phyloP scores from a whole-genome alignment of 2,797 vertebrate species.

The Microcaecilia unicolor region DNA sequence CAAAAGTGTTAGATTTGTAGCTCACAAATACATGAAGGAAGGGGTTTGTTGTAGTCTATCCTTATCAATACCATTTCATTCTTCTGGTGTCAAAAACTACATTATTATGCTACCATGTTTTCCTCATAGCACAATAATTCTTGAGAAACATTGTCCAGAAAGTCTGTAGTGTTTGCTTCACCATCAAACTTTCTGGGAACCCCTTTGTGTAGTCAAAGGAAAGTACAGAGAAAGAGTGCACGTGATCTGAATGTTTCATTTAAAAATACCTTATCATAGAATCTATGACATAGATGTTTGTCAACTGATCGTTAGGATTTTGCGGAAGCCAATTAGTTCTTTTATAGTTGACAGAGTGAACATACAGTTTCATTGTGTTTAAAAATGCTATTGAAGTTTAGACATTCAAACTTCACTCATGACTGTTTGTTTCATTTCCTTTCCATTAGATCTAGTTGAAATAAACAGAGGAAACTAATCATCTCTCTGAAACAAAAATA shows the following conservation, averaged over 20 bases:
- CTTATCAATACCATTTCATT: no score
- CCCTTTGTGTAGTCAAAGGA: constrained; percentile 39
- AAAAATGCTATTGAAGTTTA: constrained; percentile 33
- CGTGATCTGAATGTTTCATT: constrained; percentile 41
- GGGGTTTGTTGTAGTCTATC: no score
- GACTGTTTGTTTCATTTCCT: constrained; percentile 40
- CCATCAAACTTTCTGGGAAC: constrained; percentile 48
- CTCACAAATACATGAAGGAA: no score
- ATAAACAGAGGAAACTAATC: constrained; percentile 39
- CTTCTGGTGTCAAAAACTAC: no score
- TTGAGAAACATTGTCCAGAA: no score
- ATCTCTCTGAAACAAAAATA: constrained; percentile 30
- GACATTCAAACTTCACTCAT: constrained; percentile 22
- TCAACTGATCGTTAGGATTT: constrained; percentile 65
- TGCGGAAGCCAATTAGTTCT: constrained; percentile 53
- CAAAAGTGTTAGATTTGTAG: no score
- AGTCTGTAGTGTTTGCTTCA: no score
- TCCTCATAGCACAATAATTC: no score
- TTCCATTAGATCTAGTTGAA: constrained; percentile 26
- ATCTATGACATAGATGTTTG: no score
- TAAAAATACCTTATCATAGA: constrained; percentile 42
- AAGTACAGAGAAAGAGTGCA: no score
- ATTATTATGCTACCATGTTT: no score
- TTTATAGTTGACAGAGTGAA: constrained; percentile 28
- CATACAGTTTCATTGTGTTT: constrained; percentile 48